These are phyloP conservation scores for Sitodiplosis mosellana DNA, from an alignment of 1,140 invertebrate species.

Conservation along the genomic window DNA sequence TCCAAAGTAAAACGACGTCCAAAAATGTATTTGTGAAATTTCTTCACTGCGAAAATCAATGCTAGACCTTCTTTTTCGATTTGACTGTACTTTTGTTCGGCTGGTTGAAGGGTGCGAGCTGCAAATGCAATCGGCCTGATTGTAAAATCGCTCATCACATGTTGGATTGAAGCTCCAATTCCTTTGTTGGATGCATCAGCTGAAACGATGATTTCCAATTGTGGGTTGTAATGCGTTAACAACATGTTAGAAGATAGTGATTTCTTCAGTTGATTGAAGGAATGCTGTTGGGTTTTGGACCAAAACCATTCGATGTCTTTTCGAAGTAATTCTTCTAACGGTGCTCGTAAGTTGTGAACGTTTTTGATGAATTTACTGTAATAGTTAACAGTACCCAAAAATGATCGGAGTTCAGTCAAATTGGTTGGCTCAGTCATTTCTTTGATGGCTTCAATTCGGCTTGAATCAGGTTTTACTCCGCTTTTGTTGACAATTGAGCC, in stretches of 20 bases:
- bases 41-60: slow-evolving; percentile 16
- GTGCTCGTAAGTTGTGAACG: background rate
- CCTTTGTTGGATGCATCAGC: slow-evolving; percentile 12
- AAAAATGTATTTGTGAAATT: slow-evolving; percentile 20
- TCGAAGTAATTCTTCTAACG: slow-evolving; percentile 3
- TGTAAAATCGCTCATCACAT: slow-evolving; percentile 5
- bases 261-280: slow-evolving; percentile 5
- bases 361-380: slow-evolving; percentile 19
- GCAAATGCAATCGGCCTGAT: slow-evolving; percentile 7
- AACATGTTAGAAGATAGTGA: slow-evolving; percentile 5
- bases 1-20: slow-evolving; percentile 17
- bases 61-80: slow-evolving; percentile 25
- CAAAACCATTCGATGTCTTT: slow-evolving; percentile 3
- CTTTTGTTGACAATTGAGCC: slow-evolving; percentile 19
- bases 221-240: slow-evolving; percentile 9
- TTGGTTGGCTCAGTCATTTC: slow-evolving; percentile 17
- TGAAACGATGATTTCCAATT: slow-evolving; percentile 7
- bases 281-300: slow-evolving; percentile 4
- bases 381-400: slow-evolving; percentile 24
- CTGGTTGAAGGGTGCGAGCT: slow-evolving; percentile 10
- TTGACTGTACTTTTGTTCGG: slow-evolving; percentile 21
- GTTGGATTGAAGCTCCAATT: slow-evolving; percentile 12
- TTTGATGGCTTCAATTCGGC: slow-evolving; percentile 20
- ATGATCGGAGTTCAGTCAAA: slow-evolving; percentile 15
- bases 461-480: slow-evolving; percentile 14